phyloP scores from a whole-genome alignment of 2,113 vertebrate genomes.

The Trachemys scripta region DNA sequence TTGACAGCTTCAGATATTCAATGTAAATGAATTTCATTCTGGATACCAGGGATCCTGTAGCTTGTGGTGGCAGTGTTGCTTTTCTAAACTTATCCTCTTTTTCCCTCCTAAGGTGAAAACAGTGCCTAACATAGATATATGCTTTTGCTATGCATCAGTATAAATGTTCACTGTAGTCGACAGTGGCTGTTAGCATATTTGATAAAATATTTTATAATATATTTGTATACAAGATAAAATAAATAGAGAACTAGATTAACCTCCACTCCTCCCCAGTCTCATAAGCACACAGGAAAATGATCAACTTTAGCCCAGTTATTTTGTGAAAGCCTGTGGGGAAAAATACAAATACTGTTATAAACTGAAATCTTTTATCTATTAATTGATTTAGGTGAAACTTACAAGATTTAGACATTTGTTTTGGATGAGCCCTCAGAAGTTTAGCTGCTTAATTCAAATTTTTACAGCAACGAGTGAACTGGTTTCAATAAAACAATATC shows the following conservation, averaged over 20 bases:
- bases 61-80: slow-evolving; percentile 61
- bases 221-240: not conserved
- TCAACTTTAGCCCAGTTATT: not conserved
- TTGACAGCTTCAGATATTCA: slow-evolving; percentile 65
- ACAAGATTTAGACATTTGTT: not conserved
- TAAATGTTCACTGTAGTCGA: slow-evolving; percentile 22
- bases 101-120: slow-evolving; percentile 52
- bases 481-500: not conserved
- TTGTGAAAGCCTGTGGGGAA: not conserved
- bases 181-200: not conserved
- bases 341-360: not conserved
- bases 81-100: slow-evolving; percentile 62
- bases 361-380: not conserved
- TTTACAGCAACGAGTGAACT: not conserved
- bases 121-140: slow-evolving; percentile 41
- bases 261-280: not conserved
- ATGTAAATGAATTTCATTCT: slow-evolving; percentile 70
- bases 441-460: not conserved
- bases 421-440: not conserved
- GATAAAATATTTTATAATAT: not conserved
- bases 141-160: slow-evolving; percentile 61
- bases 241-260: not conserved
- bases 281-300: not conserved
- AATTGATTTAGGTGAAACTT: not conserved
- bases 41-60: slow-evolving; percentile 51